These are phyloP conservation scores for Adelphocoris suturalis DNA, from an alignment of 2,888 invertebrate genomes.

Conservation along the genomic window DNA sequence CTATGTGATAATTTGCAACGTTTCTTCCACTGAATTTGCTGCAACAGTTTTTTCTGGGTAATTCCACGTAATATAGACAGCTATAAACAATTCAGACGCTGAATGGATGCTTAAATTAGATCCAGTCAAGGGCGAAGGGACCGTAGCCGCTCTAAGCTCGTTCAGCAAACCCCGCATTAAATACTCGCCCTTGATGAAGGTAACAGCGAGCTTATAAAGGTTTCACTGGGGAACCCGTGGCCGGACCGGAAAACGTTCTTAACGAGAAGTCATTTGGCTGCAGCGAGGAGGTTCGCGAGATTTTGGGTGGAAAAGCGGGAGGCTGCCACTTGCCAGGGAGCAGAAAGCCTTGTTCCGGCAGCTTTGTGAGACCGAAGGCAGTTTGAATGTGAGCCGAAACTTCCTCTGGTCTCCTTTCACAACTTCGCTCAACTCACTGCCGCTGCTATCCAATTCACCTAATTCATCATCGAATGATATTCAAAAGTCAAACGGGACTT, in stretches of 20 bases:
- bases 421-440: constrained; percentile 12
- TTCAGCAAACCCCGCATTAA: not conserved
- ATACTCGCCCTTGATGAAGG: not conserved
- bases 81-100: not conserved
- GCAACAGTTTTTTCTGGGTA: not conserved
- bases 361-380: not conserved
- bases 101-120: not conserved
- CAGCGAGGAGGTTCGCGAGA: not conserved
- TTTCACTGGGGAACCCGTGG: not conserved
- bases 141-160: not conserved
- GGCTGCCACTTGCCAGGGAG: constrained; percentile 6
- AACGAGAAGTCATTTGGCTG: not conserved
- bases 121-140: not conserved
- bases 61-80: not conserved
- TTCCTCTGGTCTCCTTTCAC: constrained; percentile 20
- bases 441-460: not conserved
- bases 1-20: too few species aligned
- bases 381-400: not conserved
- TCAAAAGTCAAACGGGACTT: too few species aligned
- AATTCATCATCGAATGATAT: too few species aligned
- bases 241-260: not conserved
- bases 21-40: not conserved
- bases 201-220: constrained; percentile 2
- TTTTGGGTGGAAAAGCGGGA: not conserved
- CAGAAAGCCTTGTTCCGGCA: not conserved